Percentiles rank a stretch among this genome's conserved stretches.
These are phyloP conservation scores for Drosophila ustulata DNA, from an alignment of 2,888 invertebrate genomes.

Conservation along the genomic window DNA sequence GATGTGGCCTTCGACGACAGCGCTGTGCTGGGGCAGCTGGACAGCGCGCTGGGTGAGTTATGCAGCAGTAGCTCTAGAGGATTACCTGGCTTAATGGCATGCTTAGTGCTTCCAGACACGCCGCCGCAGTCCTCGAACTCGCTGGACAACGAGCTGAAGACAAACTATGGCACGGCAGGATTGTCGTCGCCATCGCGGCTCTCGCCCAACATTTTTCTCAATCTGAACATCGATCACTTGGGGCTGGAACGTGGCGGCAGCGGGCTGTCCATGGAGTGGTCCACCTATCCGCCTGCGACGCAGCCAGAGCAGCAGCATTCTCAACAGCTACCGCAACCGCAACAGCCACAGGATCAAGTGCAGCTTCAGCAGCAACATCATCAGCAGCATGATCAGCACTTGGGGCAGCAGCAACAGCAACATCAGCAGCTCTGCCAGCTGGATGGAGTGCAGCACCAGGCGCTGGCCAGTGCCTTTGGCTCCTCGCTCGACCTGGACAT, in stretches of 20 bases:
- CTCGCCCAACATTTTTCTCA: conserved; percentile 85
- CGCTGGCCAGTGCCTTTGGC: conserved; percentile 55
- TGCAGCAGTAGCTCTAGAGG: conserved; percentile 54
- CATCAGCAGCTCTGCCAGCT: conserved; percentile 43
- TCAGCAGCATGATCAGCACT: conserved; percentile 40
- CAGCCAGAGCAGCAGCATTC: conserved; percentile 40
- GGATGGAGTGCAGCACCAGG: conserved; percentile 53
- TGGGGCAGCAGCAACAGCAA: conserved; percentile 39
- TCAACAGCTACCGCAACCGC: conserved; percentile 43
- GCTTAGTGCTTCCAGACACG: conserved; percentile 77
- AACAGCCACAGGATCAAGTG: conserved; percentile 34
- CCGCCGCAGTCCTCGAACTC: conserved; percentile 83
- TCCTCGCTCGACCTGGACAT: conserved; percentile 78
- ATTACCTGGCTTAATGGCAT: not conserved
- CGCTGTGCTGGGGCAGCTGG: conserved; percentile 77
- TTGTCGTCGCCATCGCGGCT: conserved; percentile 84
- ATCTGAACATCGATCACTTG: conserved; percentile 84
- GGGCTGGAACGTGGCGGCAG: conserved; percentile 83
- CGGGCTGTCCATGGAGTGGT: conserved; percentile 85
- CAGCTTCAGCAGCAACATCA: conserved; percentile 37
- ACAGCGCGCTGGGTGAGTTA: conserved; percentile 79
- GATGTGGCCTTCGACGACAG: conserved; percentile 80
- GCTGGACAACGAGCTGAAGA: conserved; percentile 83
- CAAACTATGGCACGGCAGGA: conserved; percentile 68
- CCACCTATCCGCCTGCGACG: conserved; percentile 64